Conservation (phyloP, 1,140 invertebrate species). For the Drosophila malerkotliana region DNA sequence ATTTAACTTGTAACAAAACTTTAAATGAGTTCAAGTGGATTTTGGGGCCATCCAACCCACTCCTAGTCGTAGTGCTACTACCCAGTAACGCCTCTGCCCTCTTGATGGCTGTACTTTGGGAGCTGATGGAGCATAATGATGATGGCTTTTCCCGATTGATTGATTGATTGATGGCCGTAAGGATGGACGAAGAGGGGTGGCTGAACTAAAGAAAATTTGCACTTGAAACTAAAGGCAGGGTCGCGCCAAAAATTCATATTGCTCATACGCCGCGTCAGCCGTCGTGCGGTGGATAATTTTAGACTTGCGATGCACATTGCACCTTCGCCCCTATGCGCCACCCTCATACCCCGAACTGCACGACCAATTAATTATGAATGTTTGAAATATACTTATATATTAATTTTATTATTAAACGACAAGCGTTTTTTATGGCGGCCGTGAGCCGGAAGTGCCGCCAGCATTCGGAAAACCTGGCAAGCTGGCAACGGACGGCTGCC, state of each 20-base stretch:
- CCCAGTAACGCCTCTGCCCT: not conserved
- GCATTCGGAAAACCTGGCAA: conserved; percentile 4
- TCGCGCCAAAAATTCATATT: conserved; percentile 41
- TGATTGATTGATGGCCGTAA: conserved; percentile 66
- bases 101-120: conserved; percentile 24
- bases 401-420: not conserved
- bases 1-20: conserved; percentile 72
- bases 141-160: conserved; percentile 52
- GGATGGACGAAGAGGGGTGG: not conserved
- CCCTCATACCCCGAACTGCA: conserved; percentile 6
- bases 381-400: conserved; percentile 17
- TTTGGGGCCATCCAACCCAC: conserved; percentile 26
- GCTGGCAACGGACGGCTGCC: conserved; percentile 9
- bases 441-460: conserved; percentile 59
- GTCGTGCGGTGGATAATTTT: conserved; percentile 38
- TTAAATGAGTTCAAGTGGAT: conserved; percentile 79
- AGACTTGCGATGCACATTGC: conserved; percentile 29
- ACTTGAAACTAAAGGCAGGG: conserved; percentile 45
- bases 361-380: conserved; percentile 66
- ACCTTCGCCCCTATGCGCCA: conserved; percentile 1
- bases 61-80: not conserved
- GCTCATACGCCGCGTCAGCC: conserved; percentile 69
- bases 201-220: conserved; percentile 35
- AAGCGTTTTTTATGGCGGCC: conserved; percentile 68
- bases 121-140: conserved; percentile 73